Evolutionary conservation across 2,797 vertebrate species (phyloP).

Genomic region (Leuciscus waleckii): DNA sequence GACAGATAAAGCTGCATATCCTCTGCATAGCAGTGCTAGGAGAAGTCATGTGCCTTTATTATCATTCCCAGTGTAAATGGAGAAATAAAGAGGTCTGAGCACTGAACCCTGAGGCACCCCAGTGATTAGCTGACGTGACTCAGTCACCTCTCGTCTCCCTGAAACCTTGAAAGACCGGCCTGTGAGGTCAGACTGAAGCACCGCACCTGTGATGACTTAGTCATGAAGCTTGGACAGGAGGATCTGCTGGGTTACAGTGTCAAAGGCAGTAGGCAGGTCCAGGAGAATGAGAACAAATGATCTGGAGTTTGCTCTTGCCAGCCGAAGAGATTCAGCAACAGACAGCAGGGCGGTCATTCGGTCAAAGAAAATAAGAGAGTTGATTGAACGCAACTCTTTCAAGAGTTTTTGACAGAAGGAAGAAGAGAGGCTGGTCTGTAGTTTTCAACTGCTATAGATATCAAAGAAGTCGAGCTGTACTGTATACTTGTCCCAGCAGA

Average conservation of each 20-base stretch:
- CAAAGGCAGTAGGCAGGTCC: background rate
- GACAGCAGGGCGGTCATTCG: background rate
- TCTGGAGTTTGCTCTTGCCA: background rate
- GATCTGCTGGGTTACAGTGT: background rate
- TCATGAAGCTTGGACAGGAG: background rate
- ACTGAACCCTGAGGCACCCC: background rate
- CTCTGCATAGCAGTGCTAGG: background rate
- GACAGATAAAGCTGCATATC: background rate
- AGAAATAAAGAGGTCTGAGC: background rate
- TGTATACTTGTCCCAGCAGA: background rate
- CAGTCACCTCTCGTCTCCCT: background rate
- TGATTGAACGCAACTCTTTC: background rate
- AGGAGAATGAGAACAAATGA: background rate
- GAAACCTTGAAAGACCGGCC: background rate
- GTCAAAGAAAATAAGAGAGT: background rate
- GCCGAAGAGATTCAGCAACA: background rate
- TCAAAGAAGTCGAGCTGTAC: background rate
- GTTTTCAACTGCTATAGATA: background rate
- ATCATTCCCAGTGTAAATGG: background rate
- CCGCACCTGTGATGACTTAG: background rate
- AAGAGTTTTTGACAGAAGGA: background rate
- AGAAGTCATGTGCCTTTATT: background rate
- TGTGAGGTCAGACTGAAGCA: background rate
- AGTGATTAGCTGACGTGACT: background rate
- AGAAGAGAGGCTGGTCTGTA: background rate